Percentiles rank a stretch among this genome's conserved stretches.
phyloP scores from a whole-genome alignment of 2,888 invertebrate species.

The Scrobipalpa costella region DNA sequence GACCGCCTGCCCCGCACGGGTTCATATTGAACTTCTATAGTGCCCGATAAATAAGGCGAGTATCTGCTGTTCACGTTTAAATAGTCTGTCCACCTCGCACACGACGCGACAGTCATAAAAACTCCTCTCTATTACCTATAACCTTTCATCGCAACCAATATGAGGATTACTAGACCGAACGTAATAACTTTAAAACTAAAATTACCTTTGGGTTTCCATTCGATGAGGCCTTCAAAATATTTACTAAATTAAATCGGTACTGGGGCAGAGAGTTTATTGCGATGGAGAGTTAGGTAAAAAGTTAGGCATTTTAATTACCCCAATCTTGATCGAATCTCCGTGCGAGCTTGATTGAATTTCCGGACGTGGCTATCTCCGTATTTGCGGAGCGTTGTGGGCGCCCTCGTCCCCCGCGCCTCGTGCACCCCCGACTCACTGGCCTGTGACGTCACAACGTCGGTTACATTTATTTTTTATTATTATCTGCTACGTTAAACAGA shows the following conservation, averaged over 20 bases:
- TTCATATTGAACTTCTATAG: constrained; percentile 73
- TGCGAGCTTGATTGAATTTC: constrained; percentile 77
- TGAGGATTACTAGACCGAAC: constrained; percentile 17
- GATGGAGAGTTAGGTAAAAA: constrained; percentile 56
- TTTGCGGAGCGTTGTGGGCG: constrained; percentile 66
- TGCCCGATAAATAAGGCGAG: constrained; percentile 55
- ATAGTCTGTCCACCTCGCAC: constrained; percentile 19
- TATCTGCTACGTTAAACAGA: constrained; percentile 69
- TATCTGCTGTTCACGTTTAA: constrained; percentile 26
- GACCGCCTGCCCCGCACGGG: constrained; percentile 56
- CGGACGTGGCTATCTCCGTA: constrained; percentile 71
- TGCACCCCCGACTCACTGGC: constrained; percentile 68
- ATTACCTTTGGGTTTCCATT: constrained; percentile 13
- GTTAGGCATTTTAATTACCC: constrained; percentile 75
- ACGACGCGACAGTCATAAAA: constrained; percentile 27
- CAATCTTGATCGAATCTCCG: constrained; percentile 77
- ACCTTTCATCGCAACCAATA: constrained; percentile 16
- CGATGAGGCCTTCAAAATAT: constrained; percentile 9
- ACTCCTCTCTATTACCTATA: constrained; percentile 15
- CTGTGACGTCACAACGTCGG: constrained; percentile 68
- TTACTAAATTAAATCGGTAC: constrained; percentile 1
- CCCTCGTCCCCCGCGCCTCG: constrained; percentile 41
- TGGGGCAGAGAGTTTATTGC: constrained; percentile 13
- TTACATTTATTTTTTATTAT: constrained; percentile 63
- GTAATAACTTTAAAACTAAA: constrained; percentile 23